Percentiles rank a stretch among this genome's conserved stretches.
phyloP scores from a whole-genome alignment of 2,113 vertebrate genomes.

The human region DNA sequence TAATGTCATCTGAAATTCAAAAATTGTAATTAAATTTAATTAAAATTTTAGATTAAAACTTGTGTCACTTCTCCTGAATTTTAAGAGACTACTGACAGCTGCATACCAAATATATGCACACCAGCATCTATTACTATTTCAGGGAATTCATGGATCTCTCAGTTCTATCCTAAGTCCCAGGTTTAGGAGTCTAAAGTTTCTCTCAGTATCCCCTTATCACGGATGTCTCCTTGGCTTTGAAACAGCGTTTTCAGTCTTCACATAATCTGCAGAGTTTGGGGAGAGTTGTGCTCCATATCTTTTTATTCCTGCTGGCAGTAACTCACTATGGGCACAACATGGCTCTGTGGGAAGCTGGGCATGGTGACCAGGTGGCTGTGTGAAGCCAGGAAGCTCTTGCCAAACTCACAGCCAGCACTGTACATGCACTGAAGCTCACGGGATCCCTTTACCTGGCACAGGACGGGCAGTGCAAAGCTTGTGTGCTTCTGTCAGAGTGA shows the following conservation, averaged over 20 bases:
- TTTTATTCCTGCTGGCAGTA: constrained; percentile 59
- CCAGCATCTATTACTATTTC: not conserved
- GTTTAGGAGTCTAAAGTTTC: not conserved
- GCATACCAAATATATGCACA: not conserved
- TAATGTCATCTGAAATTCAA: not conserved
- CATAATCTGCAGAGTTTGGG: not conserved
- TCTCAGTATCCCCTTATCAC: not conserved
- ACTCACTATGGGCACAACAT: constrained; percentile 16
- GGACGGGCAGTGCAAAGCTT: not conserved
- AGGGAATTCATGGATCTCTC: not conserved
- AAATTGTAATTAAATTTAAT: not conserved
- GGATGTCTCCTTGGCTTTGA: not conserved
- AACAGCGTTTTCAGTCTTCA: not conserved
- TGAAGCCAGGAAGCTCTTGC: not conserved
- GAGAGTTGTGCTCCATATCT: constrained; percentile 71
- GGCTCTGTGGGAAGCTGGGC: constrained; percentile 63
- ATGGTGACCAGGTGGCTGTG: not conserved
- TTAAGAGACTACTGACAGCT: not conserved
- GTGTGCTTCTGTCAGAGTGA: not conserved
- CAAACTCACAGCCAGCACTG: not conserved
- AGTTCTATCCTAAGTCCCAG: not conserved
- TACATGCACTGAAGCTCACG: fast-evolving
- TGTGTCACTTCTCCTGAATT: not conserved
- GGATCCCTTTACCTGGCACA: no score
- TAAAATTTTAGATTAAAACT: not conserved